Evolutionary conservation across 2,113 vertebrate genomes (phyloP), one percentile per base, ranked within the genome.

Genomic region (Grammomys surdaster): DNA sequence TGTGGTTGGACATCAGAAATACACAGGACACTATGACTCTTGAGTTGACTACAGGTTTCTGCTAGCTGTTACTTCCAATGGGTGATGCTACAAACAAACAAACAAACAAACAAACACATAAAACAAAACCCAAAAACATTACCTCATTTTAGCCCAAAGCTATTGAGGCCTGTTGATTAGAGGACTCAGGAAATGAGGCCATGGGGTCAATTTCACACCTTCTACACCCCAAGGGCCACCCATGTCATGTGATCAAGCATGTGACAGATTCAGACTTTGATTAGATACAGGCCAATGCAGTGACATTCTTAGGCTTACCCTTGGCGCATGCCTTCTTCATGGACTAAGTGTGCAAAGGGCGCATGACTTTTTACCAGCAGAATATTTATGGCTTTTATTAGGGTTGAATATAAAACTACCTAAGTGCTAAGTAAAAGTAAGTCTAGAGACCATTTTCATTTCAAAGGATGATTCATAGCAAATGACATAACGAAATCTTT

Each of bases 361-460:
- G 22, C 0, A 0, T 1, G 80, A 63, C 80, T 86, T 88, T 67
- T 33, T 46, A 33, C 5, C 58, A 75, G 46, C 28, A 90, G 26
- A 31, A 36, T 67, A 31, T 67, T 67, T 40, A 7, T 36, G 26
- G 7, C 77, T 95, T 96, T 95, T 73, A 22, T 33, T 69, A 85
- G 91, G n/a, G 69, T 58, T 73, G 22, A 75, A 20, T 51, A 43
- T 58, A 89, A 14, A 95, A 16, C 63, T 80, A 88, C 54, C 51
- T 26, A 80, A 72, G 36, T 5, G 0, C 7, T 60, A 24, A 82
- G 78, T 6, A 56, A 58, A 94, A 95, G 81, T 89, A 89, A 33
- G 24, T 87, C 63, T 87, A 89, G 88, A 91, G 73, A 73, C 31
- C 36, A 56, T 80, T 94, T 95, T 89, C n/a, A 94, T 91, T 94